phyloP scores from a whole-genome alignment of 2,797 vertebrate genomes.

The Onychomys torridus region DNA sequence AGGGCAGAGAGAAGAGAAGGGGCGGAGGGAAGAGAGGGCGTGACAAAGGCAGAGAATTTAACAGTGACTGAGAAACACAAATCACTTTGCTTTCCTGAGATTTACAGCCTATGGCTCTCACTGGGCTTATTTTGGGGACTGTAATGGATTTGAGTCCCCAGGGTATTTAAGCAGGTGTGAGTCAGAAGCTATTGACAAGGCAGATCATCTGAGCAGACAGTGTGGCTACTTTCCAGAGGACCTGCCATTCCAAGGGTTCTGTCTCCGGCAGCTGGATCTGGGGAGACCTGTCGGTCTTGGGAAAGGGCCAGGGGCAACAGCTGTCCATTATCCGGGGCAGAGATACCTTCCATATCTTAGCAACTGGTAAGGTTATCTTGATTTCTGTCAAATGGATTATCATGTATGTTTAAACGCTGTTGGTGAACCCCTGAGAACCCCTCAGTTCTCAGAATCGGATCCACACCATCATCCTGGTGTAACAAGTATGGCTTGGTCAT shows the following conservation, averaged over 20 bases:
- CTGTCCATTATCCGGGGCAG: background rate
- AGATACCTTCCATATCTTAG: background rate
- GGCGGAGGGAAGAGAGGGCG: background rate
- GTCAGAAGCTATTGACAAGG: background rate
- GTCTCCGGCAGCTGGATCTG: background rate
- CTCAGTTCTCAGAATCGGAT: background rate
- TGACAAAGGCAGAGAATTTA: background rate
- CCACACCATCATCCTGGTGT: background rate
- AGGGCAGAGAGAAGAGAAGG: background rate
- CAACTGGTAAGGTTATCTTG: background rate
- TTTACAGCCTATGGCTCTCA: background rate
- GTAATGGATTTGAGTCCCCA: background rate
- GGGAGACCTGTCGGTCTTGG: background rate
- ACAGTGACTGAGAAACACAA: constrained; percentile 57
- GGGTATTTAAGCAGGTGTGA: background rate
- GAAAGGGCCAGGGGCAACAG: background rate
- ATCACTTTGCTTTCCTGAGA: constrained; percentile 79
- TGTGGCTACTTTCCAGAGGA: background rate
- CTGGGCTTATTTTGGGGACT: background rate
- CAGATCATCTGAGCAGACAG: background rate
- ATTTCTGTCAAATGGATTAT: background rate
- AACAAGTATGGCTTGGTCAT: background rate
- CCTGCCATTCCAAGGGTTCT: background rate
- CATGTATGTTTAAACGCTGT: background rate
- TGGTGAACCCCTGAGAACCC: too few species aligned